Evolutionary conservation across 2,797 vertebrate genomes (phyloP), one percentile per base, ranked within the genome.

Genomic region (Cirrhinus mrigala): DNA sequence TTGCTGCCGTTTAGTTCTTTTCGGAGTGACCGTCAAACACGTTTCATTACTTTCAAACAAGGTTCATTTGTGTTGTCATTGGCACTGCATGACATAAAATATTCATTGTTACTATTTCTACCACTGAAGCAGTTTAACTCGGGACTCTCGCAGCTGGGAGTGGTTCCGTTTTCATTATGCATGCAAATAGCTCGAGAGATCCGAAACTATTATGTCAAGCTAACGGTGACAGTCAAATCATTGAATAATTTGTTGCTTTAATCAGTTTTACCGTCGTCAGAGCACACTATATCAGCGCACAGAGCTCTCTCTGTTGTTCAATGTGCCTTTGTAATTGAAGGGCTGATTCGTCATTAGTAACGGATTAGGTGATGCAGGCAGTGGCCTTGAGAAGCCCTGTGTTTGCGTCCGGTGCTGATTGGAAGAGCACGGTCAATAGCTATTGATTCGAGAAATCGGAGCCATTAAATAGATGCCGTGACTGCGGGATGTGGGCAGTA

Each of bases 381-480:
- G 82, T 82, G 64, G 89, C 87, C 87, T 85, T 88, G 60, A 83
- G 85, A 69, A 80, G 29, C 79, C 6, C 8, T 44, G 52, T 33
- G 60, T 84, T 85, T 86, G 60, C 46, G 44, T 83, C 46, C 74
- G 75, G 89, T n/a, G 89, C 89, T 33, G 54, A 87, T 90, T 79
- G 0, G 2, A 87, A 85, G 82, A 77, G 81, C 83, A 66, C 70
- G 84, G 84, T 93, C 84, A 22, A 91, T 94, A 93, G 86, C 85
- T 91, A 93, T 93, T 62, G 91, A 92, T 90, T 80, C 68, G 82
- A 83, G 27, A 81, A 89, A 84, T 92, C 89, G 87, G 87, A 88
- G 88, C 69, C 44, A 87, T 86, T 84, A 83, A 62, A 79, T 66
- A 66, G 88, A 90, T 33, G 70, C 88, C 89, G 86, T 93, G 71